These are phyloP conservation scores for Probosciger aterrimus DNA, from an alignment of 2,113 vertebrate species.

Conservation along the genomic window DNA sequence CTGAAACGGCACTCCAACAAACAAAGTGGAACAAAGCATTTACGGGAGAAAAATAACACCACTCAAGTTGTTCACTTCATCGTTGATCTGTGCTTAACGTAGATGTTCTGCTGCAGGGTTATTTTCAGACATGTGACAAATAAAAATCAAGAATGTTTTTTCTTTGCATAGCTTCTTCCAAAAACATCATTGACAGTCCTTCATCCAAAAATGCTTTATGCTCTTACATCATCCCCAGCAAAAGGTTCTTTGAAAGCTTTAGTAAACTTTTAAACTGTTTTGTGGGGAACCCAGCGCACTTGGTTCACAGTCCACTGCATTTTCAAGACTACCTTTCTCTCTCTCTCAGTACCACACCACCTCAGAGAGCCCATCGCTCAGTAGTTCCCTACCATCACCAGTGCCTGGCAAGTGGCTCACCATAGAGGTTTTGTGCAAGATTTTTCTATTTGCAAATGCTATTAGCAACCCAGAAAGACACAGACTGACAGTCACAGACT, in stretches of 20 bases:
- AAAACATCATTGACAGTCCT: neutral
- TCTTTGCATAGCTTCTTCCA: neutral
- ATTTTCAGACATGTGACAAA: neutral
- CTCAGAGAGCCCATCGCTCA: neutral
- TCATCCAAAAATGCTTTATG: neutral
- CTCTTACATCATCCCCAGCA: neutral
- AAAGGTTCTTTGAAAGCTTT: neutral
- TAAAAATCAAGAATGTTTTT: neutral
- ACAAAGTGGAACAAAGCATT: neutral
- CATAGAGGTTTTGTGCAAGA: neutral
- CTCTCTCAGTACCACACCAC: neutral
- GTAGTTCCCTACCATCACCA: neutral
- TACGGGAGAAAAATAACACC: neutral
- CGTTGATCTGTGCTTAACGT: neutral
- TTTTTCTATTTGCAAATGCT: neutral
- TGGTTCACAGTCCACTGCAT: fast-evolving
- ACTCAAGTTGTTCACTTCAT: neutral
- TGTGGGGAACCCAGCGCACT: fast-evolving
- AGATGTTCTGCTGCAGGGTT: neutral
- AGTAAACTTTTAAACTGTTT: neutral
- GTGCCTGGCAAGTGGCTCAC: neutral
- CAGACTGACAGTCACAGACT: fast-evolving
- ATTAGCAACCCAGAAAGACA: neutral
- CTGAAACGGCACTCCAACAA: neutral
- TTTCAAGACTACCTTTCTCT: neutral